Evolutionary conservation across 2,888 invertebrate species (phyloP), one percentile per base, ranked within the genome.

Genomic region (Prosopocoilus inquinatus): DNA sequence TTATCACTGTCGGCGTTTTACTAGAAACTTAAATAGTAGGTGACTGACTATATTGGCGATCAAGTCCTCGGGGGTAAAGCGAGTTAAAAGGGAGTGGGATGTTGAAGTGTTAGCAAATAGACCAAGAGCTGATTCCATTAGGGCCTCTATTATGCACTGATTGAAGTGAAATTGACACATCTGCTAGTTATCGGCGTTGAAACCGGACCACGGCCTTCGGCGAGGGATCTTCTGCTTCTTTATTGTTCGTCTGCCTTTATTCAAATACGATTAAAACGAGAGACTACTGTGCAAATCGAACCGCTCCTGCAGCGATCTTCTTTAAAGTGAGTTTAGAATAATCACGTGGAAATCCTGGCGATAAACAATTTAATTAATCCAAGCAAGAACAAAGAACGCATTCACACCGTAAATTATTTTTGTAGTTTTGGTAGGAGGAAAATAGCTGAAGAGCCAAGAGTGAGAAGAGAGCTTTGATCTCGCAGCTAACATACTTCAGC

Each of bases 131-230:
- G 77, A 77, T 78, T 77, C 77, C 76, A 78, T 78, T 78, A 78
- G 76, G 69, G 70, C 65, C 70, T 71, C 77, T 75, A 77, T 77
- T 78, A 77, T 76, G 68, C 69, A 66, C 70, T 77, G 76, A 78
- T 78, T 77, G 77, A 76, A 77, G 76, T 74, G 77, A 77, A 77
- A 77, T 77, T 77, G 77, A 77, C 77, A 77, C 77, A 77, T 77
- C 76, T 77, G 77, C 75, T 76, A 76, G 75, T 76, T 76, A 75
- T 71, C 64, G 60, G 61, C 60, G 67, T 57, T 59, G 47, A 53
- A 57, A 43, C 47, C 61, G 53, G 57, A 59, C 57, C 58, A 39
- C 60, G 58, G 44, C 38, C 58, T 53, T 45, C 49, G 35, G 53
- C 55, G 50, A 44, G 39, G 41, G 43, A 33, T 41, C 41, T 44